phyloP scores from a whole-genome alignment of 2,113 vertebrate genomes.

The Rhineura floridana region DNA sequence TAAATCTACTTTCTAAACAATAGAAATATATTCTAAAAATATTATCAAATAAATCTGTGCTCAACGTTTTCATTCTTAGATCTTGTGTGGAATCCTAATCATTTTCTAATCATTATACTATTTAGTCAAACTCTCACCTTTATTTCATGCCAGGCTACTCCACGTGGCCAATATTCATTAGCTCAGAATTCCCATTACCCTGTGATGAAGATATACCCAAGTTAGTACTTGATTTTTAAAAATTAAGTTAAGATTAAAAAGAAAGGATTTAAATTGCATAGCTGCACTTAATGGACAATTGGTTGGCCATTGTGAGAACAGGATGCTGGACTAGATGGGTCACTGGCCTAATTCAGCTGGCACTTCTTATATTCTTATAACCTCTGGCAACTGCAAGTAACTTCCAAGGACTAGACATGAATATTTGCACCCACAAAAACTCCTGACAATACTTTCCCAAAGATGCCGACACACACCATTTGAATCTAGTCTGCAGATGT shows the following conservation, averaged over 20 bases:
- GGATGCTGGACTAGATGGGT: too few relatives aligned
- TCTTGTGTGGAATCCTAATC: not conserved
- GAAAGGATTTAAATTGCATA: too few relatives aligned
- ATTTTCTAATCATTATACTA: fast-evolving
- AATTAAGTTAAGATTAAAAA: too few relatives aligned
- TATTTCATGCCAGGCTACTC: not conserved
- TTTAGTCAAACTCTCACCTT: not conserved
- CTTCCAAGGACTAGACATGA: too few relatives aligned
- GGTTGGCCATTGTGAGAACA: too few relatives aligned
- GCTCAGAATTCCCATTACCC: not conserved
- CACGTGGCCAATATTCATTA: not conserved
- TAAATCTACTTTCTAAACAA: too few relatives aligned
- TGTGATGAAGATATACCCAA: not conserved
- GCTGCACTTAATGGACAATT: too few relatives aligned
- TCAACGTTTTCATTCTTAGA: not conserved
- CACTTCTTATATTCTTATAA: too few relatives aligned
- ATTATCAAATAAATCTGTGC: not conserved
- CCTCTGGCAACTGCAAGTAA: not conserved
- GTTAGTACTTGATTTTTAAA: not conserved
- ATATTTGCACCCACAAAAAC: not conserved
- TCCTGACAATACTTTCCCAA: not conserved
- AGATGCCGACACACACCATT: not conserved
- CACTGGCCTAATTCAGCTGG: too few relatives aligned
- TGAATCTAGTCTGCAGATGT: too few relatives aligned
- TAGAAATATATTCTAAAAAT: too few relatives aligned